Base-by-base conservation (phyloP, 2,113 vertebrate genomes). In the Aphyosemion australe region DNA sequence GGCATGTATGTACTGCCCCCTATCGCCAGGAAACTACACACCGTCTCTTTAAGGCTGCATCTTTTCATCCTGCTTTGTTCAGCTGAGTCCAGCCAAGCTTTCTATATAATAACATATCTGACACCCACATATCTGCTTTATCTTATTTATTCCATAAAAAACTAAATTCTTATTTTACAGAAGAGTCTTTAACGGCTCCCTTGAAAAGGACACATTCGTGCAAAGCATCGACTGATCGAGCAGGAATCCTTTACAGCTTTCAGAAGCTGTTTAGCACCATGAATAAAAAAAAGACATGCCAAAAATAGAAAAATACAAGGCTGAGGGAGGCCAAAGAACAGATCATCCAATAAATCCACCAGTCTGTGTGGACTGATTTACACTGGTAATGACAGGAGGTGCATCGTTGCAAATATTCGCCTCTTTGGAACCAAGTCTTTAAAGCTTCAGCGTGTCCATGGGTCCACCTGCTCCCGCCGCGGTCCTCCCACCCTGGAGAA, bases 71-170 rank as follows among this genome's bases (percentile, higher is more conserved):
- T 26, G 26, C 26, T 26, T 26, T 26, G 26, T 26, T 26, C 26
- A 26, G 26, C 3, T 26, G 3, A 26, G 26, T 26, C 26, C 42
- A 45, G 13, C 42, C 6, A 1, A 45, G 14, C 1, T 16, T n/a
- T 47, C 16, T n/a, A n/a, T 8, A 9, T 46, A 1, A 8, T 47
- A 19, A 12, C 6, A 18, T 16, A 32, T 26, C 15, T 2, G 5
- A 18, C 32, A 55, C 5, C n/a, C 4, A 18, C 9, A 37, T 2
- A 39, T 56, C 0, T 20, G 14, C 6, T 26, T 58, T 42, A 34
- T 3, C 41, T 26, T 6, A 42, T 76, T 84, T 71, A 67, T 72
- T 54, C 3, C 1, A 41, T 52, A 9, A 57, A 80, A 51, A 18
- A 59, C 6, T 16, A 45, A 20, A 58, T 31, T 58, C 43, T 14